Evolutionary conservation across 2,888 invertebrate genomes (phyloP), one percentile per base, ranked within the genome.

Genomic region (Conomelus anceps): DNA sequence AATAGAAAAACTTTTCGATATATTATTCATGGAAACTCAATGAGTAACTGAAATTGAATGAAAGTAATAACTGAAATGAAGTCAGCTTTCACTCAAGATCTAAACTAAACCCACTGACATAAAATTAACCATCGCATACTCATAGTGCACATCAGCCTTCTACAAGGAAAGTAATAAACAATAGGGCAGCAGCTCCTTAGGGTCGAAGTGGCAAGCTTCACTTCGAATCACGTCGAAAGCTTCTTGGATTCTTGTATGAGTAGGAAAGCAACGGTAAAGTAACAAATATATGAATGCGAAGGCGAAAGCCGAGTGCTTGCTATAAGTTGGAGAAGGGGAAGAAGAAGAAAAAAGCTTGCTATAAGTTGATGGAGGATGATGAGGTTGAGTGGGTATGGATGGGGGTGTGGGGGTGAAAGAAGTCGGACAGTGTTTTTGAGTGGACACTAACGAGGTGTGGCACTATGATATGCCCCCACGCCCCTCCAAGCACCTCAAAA

Each of bases 81-180:
- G n/a, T n/a, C n/a, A n/a, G n/a, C n/a, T n/a, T n/a, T n/a, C n/a
- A n/a, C n/a, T n/a, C n/a, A n/a, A n/a, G n/a, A n/a, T n/a, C n/a
- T n/a, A n/a, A n/a, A n/a, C n/a, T n/a, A n/a, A 4, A 34, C 13
- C 34, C 34, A 6, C 3, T 13, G 3, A 11, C 4, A 34, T 9
- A 11, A 6, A 1, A 85, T n/a, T 90, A 89, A 7, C 90, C 89
- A 84, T 90, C 89, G 20, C 89, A 7, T 22, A 22, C 20, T 34
- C 87, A 85, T 3, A 17, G 63, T 84, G 88, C 84, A 85, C 41
- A 23, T 26, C 23, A 23, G 4, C 17, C 34, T 84, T 88, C n/a
- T 34, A 22, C 88, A 88, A 86, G 9, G 34, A 34, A 34, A 34
- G 34, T 34, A 34, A 34, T 34, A 34, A 34, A 34, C 34, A 34